Base-by-base conservation (phyloP, 2,113 vertebrate species). In the Chaetodon auriga region DNA sequence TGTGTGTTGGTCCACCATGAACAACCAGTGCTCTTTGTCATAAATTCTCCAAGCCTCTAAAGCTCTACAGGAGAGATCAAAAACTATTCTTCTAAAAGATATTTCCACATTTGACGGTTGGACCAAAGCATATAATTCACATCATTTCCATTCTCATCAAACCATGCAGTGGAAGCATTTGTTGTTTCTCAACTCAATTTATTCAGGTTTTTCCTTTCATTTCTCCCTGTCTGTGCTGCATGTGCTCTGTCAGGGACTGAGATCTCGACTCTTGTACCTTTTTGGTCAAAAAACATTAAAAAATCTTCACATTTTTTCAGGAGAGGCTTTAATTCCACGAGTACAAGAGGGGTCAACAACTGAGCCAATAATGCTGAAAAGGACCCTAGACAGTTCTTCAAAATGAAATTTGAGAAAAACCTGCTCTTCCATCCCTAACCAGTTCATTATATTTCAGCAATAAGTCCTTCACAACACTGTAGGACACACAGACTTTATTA, bases 401-500 rank as follows among this genome's bases (percentile, higher is more conserved):
- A 45, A 82, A 82, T 71, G 38, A 74, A 62, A 57, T 63, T 38
- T 12, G 10, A 53, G 41, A 18, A 64, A 64, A 63, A 38, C 21
- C 23, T 53, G 23, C 38, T 57, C 64, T 41, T 70, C 25, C 51
- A 66, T 70, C 11, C 55, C 49, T 57, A 58, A 63, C 30, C 46
- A 68, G 25, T 41, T 75, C 16, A 18, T 58, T 51, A 78, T 76
- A 71, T 54, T 71, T 72, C 71, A 68, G 65, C 41, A 63, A 18
- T 48, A 64, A 51, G 41, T 63, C 46, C n/a, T 16, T 85, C 25
- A 61, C 19, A 41, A 72, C 55, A 58, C 25, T 76, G 4, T 53
- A 45, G 72, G 54, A 80, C 66, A 54, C 7, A 2, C 36, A 46
- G 41, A 41, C 64, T 81, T 78, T 80, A 73, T 76, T 62, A 72